Evolutionary conservation across 1,140 invertebrate genomes (phyloP).

Genomic region (Bombyx mori): DNA sequence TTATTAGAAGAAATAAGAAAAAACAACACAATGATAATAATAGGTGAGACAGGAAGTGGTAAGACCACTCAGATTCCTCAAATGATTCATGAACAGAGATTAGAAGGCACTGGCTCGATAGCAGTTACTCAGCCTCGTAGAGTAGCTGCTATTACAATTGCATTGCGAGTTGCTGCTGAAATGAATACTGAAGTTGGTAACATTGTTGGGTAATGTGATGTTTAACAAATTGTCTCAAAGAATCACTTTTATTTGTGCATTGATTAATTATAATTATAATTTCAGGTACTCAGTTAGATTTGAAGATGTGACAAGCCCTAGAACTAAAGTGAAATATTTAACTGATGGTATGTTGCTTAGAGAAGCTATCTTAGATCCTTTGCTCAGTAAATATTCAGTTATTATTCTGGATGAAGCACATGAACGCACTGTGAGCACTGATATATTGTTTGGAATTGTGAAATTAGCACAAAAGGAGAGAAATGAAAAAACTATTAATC

Average conservation of each 20-base stretch:
- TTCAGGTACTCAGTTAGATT: conserved; percentile 89
- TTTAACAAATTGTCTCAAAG: neutral
- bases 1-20: conserved; percentile 64
- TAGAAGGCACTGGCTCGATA: conserved; percentile 83
- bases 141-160: conserved; percentile 91
- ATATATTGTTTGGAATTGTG: conserved; percentile 92
- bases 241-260: neutral
- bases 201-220: conserved; percentile 86
- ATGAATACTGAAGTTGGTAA: conserved; percentile 83
- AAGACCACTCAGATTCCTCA: conserved; percentile 98
- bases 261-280: conserved; percentile 2
- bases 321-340: conserved; percentile 89
- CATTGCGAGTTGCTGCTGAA: conserved; percentile 87
- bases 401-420: conserved; percentile 97
- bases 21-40: conserved; percentile 84
- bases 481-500: conserved; percentile 71
- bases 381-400: conserved; percentile 83
- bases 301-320: conserved; percentile 84
- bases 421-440: conserved; percentile 93
- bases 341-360: conserved; percentile 96
- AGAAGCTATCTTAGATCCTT: conserved; percentile 85
- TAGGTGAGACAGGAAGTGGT: conserved; percentile 97
- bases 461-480: conserved; percentile 85
- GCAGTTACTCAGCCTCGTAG: conserved; percentile 91
- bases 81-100: conserved; percentile 92